Conservation (phyloP, 1,140 invertebrate genomes). For the Acromyrmex heyeri region DNA sequence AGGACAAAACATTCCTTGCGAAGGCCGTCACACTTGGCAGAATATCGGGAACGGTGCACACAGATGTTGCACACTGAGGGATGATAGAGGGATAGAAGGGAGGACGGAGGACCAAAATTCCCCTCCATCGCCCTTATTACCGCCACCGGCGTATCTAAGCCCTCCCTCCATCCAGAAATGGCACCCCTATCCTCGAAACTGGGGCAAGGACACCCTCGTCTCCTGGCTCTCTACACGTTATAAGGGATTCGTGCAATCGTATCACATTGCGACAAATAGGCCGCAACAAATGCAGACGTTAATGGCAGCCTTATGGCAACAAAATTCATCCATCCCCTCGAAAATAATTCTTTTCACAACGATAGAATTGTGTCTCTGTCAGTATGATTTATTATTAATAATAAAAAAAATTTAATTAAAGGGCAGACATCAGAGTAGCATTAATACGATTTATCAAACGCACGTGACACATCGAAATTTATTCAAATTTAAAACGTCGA, state of each 20-base stretch:
- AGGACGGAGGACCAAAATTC: constrained; percentile 41
- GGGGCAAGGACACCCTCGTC: constrained; percentile 79
- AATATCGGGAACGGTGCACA: constrained; percentile 22
- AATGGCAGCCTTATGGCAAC: constrained; percentile 47
- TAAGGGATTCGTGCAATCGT: constrained; percentile 52
- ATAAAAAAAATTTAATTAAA: constrained; percentile 34
- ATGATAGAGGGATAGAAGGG: background rate
- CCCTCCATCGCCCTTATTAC: constrained; percentile 70
- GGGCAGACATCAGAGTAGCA: background rate
- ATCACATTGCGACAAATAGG: constrained; percentile 74
- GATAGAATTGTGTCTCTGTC: background rate
- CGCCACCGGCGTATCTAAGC: constrained; percentile 36
- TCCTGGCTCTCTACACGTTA: constrained; percentile 51
- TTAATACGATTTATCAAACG: background rate
- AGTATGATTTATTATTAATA: constrained; percentile 7
- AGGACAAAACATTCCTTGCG: constrained; percentile 24
- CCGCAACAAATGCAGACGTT: constrained; percentile 74
- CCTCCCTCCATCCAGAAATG: constrained; percentile 38
- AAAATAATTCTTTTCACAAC: constrained; percentile 21
- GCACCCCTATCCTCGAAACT: constrained; percentile 69
- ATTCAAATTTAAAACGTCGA: background rate
- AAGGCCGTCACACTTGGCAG: constrained; percentile 29
- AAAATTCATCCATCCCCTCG: background rate
- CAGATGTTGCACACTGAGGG: background rate
- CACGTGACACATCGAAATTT: background rate